Base-by-base conservation (phyloP, 2,797 vertebrate species). In the Pseudocheirus occidentalis region DNA sequence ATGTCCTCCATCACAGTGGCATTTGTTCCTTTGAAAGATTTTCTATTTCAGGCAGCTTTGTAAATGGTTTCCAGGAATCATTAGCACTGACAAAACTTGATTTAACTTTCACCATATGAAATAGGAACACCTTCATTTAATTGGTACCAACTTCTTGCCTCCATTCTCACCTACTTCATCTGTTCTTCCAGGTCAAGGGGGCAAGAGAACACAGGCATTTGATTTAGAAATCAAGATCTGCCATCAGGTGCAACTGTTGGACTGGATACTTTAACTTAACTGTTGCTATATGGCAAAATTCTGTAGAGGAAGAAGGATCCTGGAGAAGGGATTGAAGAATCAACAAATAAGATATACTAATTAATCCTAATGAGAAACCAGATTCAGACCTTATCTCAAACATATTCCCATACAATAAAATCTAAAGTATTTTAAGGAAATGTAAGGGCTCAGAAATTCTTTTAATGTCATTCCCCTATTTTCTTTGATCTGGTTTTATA, bases 1-100 rank as follows among this genome's bases (percentile, higher is more conserved):
- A 55, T 55, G 54, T 55, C 52, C 29, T 90, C 52, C 90, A 90
- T 90, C 14, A 53, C 31, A 55, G 28, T 90, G 50, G 50, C 91
- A 56, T 21, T 21, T 93, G 40, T 46, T 81, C 90, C 29, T 94
- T 4, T 53, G 54, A 97, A 90, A 13, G 81, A 55, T 54, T 53
- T 90, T 55, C 12, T 29, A 89, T 90, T 95, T 95, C n/a, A 95
- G 90, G 91, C 14, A 13, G 34, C 54, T 56, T 24, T 66, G 31
- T 62, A 58, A 90, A 46, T 90, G 40, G 34, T 57, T 73, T 95
- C 66, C 11, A 34, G 50, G 93, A 95, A 89, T 90, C 29, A 55
- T 87, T 57, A 90, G 57, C 24, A 53, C 81, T 93, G 7, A 13
- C 12, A 90, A 55, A 90, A 90, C 50, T 90, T 90, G 73, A 46